Evolutionary conservation across 2,888 invertebrate species (phyloP).

Genomic region (Lucinisca nassula): DNA sequence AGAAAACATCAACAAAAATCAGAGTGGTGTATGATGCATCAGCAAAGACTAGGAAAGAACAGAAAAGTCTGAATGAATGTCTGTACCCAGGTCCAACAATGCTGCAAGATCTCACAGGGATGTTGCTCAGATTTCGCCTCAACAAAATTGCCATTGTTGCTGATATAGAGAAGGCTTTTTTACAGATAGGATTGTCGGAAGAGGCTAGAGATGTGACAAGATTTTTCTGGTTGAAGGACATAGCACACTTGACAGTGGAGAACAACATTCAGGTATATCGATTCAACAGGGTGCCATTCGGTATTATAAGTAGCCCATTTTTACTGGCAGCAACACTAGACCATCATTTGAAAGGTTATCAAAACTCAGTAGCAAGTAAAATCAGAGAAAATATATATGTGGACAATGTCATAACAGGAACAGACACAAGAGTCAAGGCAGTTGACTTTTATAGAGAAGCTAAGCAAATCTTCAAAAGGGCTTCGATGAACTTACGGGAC

Average conservation of each 20-base stretch:
- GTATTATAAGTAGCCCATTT: slow-evolving; percentile 32
- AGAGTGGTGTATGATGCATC: slow-evolving; percentile 22
- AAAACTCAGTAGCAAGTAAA: slow-evolving; percentile 9
- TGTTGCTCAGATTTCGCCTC: slow-evolving; percentile 11
- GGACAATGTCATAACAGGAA: slow-evolving; percentile 19
- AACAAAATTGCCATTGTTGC: neutral
- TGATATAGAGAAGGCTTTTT: slow-evolving; percentile 27
- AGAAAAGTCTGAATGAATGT: slow-evolving; percentile 52
- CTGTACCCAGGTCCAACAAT: slow-evolving; percentile 30
- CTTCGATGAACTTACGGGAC: slow-evolving; percentile 25
- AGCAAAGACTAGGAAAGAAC: neutral
- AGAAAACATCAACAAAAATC: neutral
- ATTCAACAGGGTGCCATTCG: slow-evolving; percentile 41
- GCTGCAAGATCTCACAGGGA: slow-evolving; percentile 28
- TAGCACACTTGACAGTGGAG: neutral
- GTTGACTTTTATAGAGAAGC: neutral
- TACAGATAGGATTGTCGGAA: slow-evolving; percentile 40
- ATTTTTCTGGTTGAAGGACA: slow-evolving; percentile 52
- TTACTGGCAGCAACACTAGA: slow-evolving; percentile 38
- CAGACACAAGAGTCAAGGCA: slow-evolving; percentile 9
- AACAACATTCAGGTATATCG: slow-evolving; percentile 34
- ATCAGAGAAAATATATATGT: slow-evolving; percentile 23
- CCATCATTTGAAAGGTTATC: slow-evolving; percentile 33
- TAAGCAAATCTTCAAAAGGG: slow-evolving; percentile 2
- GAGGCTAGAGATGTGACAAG: slow-evolving; percentile 44